A percentile compares a stretch with the other conserved stretches of the same genome.
Evolutionary conservation across 2,797 vertebrate genomes (phyloP).

Genomic region (Aphelocoma californica): DNA sequence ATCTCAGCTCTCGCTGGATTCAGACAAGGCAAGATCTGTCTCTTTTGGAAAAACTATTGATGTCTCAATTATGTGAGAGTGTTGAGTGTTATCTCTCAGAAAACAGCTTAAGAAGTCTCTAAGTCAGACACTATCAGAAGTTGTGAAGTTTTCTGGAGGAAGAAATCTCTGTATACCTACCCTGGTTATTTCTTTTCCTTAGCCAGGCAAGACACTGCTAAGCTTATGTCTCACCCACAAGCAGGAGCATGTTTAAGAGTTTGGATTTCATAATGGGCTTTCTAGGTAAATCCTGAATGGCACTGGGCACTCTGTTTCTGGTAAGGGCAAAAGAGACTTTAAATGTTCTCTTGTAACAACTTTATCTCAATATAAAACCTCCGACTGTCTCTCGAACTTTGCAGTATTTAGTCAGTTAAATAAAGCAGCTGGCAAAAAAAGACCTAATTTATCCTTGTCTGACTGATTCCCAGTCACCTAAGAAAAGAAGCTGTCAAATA

Average conservation of each 20-base stretch:
- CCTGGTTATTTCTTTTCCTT: not conserved
- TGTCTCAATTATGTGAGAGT: not conserved
- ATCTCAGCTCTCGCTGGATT: not conserved
- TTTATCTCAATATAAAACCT: not conserved
- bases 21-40: not conserved
- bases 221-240: not conserved
- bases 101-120: not conserved
- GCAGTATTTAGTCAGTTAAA: not conserved
- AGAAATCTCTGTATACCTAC: not conserved
- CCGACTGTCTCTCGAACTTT: fast-evolving
- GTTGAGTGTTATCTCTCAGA: not conserved
- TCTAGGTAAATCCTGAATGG: not conserved
- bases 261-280: not conserved
- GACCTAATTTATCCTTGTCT: not conserved
- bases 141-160: not conserved
- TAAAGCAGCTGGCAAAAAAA: not conserved
- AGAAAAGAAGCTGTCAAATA: constrained; percentile 16
- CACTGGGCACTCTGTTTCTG: not conserved
- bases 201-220: not conserved
- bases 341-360: not conserved
- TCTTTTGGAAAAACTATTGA: not conserved
- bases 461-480: not conserved
- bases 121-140: not conserved
- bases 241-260: not conserved
- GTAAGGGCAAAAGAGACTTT: not conserved